Evolutionary conservation across 1,140 invertebrate genomes (phyloP), one percentile per base, ranked within the genome.

Genomic region (Amyelois transitella): DNA sequence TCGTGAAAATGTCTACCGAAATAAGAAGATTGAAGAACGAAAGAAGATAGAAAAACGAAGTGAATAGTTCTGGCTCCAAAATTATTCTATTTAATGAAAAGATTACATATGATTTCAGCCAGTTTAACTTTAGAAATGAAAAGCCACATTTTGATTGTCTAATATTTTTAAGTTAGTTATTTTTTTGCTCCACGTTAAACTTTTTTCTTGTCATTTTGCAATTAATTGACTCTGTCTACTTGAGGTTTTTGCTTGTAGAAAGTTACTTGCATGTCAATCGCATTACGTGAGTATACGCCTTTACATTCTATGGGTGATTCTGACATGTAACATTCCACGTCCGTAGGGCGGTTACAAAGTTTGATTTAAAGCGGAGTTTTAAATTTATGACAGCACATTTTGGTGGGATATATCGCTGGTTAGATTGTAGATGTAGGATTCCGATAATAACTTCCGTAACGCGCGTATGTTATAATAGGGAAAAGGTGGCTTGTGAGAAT

Each of bases 381-480:
- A 48, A 48, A 21, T 48, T 48, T 48, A 48, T 21, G 45, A 12
- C 45, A n/a, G 19, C n/a, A 20, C 20, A 48, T 19, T 48, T 48
- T 21, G 45, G 19, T 38, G 1, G 32, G 5, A 38, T 14, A 38
- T 12, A 32, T 10, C 25, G 25, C 25, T 8, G 32, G n/a, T 38
- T 38, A 38, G n/a, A 14, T 14, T 2, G 32, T 38, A 14, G 32
- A 38, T 38, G 8, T n/a, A 8, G 32, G 12, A 38, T 38, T 38
- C 32, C 12, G 1, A 14, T 14, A 38, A 38, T 38, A 38, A 38
- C 32, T 38, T 38, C 32, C 32, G 32, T 38, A 14, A 14, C n/a
- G 17, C 32, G 32, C n/a, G n/a, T 1, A 38, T 38, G 32, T 38
- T 38, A 14, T 38, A 14, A 14, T 14, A 38, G 32, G 32, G 32